Evolutionary conservation across 2,797 vertebrate genomes (phyloP).

Genomic region (Gephyroberyx darwinii): DNA sequence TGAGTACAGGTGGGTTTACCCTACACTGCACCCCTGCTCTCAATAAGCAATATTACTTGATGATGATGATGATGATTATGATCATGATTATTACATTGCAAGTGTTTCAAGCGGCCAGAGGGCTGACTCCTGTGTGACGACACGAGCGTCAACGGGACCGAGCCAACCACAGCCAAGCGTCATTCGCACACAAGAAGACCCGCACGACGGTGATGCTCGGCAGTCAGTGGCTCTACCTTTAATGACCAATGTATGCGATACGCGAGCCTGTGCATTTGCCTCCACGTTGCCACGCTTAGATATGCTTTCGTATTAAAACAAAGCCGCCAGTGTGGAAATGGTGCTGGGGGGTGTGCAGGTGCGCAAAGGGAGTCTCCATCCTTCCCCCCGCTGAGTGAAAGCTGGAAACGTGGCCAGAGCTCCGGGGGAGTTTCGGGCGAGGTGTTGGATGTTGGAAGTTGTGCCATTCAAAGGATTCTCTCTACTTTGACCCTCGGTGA

Average conservation of each 20-base stretch:
- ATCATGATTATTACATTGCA: constrained; percentile 17
- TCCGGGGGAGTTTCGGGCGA: constrained; percentile 47
- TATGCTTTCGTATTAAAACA: constrained; percentile 9
- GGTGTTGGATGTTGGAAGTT: constrained; percentile 63
- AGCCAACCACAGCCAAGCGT: constrained; percentile 76
- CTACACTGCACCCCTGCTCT: too few relatives aligned
- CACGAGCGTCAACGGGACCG: constrained; percentile 69
- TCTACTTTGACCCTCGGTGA: constrained; percentile 47
- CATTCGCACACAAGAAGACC: constrained; percentile 72
- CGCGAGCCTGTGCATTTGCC: constrained; percentile 4
- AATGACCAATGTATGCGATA: constrained; percentile 28
- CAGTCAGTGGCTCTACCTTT: constrained; percentile 48
- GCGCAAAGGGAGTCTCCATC: constrained; percentile 69
- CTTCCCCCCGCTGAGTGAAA: constrained; percentile 39
- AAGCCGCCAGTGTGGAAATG: constrained; percentile 34
- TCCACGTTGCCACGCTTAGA: neutral
- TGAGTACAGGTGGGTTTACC: neutral
- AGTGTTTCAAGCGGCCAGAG: constrained; percentile 50
- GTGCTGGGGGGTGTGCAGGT: constrained; percentile 46
- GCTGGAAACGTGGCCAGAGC: constrained; percentile 48
- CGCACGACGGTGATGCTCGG: constrained; percentile 60
- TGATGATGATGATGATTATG: too few relatives aligned
- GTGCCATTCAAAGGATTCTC: constrained; percentile 37
- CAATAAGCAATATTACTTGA: too few relatives aligned
- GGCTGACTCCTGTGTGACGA: constrained; percentile 71